Base-by-base conservation (phyloP, 2,113 vertebrate species). In the Leptocoma aspasia region DNA sequence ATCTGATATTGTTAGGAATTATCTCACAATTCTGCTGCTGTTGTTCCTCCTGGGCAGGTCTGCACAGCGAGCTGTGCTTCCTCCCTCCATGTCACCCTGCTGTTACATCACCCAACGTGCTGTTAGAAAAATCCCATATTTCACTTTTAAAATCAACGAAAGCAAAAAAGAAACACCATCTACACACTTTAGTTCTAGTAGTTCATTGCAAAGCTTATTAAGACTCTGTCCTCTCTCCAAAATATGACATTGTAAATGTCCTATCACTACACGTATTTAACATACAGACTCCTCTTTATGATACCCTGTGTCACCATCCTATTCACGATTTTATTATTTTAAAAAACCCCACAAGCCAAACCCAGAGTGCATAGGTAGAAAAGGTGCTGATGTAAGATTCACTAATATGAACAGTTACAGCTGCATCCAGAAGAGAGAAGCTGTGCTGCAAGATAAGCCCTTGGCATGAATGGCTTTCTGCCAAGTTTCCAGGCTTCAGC, bases 1-100 rank as follows among this genome's bases (percentile, higher is more conserved):
- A 80, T 89, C 75, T 91, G 86, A 75, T 82, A 77, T 4, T 81
- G 85, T 22, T 84, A 76, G 86, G 77, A 96, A 97, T 69, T 60
- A 84, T 7, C 82, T 97, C 77, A 50, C 53, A 91, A 18, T 66
- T 68, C 16, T 70, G 56, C 41, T 45, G 26, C 78, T 80, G 37
- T 50, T 90, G 44, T 47, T 94, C 82, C 66, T 96, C 59, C 83
- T 17, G 56, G 76, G 59, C 71, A 76, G 94, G 35, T 65, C 56
- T 37, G 30, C 26, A 76, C 73, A 94, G 79, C 0, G 7, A 96
- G 64, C 66, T 77, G 44, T 86, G 60, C 68, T 73, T 86, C 89
- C 71, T 85, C 70, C 50, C 52, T 86, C 52, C 44, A 41, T 10
- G 9, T 69, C 79, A 94, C 42, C 37, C 49, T 24, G 3, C 20